Evolutionary conservation across 2,113 vertebrate genomes (phyloP).

Genomic region (Pongo abelii): DNA sequence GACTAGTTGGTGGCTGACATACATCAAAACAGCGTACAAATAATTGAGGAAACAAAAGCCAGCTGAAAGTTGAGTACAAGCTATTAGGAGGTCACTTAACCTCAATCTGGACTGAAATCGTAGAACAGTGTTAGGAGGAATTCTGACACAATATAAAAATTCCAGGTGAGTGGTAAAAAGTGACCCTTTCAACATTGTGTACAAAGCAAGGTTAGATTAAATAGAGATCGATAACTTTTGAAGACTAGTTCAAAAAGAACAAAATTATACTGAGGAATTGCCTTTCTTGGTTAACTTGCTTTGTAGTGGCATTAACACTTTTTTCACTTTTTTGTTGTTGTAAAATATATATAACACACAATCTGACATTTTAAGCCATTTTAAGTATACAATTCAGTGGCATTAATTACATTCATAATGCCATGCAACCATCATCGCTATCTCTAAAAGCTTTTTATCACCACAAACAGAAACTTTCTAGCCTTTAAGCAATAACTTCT

Average conservation of each 20-base stretch:
- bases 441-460: neutral
- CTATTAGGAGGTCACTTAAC: neutral
- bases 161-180: slow-evolving; percentile 18
- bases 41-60: slow-evolving; percentile 22
- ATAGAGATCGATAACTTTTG: neutral
- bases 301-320: neutral
- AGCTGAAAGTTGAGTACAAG: neutral
- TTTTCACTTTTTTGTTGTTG: neutral
- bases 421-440: neutral
- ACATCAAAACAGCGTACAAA: neutral
- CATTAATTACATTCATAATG: neutral
- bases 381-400: neutral
- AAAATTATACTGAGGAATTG: neutral
- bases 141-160: slow-evolving; percentile 36
- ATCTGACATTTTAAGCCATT: neutral
- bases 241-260: neutral
- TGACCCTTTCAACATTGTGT: neutral
- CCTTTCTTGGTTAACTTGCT: neutral
- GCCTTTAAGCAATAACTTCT: neutral
- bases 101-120: slow-evolving; percentile 12
- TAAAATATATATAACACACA: neutral
- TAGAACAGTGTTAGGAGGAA: neutral
- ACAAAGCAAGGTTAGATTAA: neutral
- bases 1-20: neutral
- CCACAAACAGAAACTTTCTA: neutral